Evolutionary conservation across 2,113 vertebrate genomes (phyloP).

Genomic region (Cololabis saira): DNA sequence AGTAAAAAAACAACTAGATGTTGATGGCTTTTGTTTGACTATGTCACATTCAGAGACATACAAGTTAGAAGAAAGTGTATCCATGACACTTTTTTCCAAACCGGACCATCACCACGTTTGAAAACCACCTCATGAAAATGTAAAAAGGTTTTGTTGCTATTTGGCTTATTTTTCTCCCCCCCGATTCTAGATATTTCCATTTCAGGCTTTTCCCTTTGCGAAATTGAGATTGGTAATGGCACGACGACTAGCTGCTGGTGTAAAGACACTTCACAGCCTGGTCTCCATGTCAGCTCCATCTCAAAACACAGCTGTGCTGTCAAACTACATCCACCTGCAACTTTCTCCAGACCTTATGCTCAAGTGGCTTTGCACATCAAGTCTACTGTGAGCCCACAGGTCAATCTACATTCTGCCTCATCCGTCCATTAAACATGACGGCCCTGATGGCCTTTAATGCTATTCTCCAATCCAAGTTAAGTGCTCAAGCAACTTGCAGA

Average conservation of each 20-base stretch:
- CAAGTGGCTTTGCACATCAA: conserved; percentile 54
- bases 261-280: conserved; percentile 39
- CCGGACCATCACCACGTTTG: no score
- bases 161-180: no score
- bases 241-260: conserved; percentile 19
- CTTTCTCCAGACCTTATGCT: conserved; percentile 49
- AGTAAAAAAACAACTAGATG: no score
- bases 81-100: no score
- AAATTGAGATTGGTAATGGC: conserved; percentile 1
- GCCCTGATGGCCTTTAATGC: conserved; percentile 72
- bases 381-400: conserved; percentile 47
- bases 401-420: conserved; percentile 60
- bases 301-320: conserved; percentile 42
- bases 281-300: conserved; percentile 43
- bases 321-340: conserved; percentile 60
- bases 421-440: conserved; percentile 61
- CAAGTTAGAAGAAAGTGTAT: no score
- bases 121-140: no score
- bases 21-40: no score
- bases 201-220: no score
- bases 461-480: conserved; percentile 52
- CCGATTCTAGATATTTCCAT: no score
- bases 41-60: no score
- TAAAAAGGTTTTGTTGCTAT: no score
- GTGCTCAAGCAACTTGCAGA: conserved; percentile 58